These are phyloP conservation scores for Spilosoma lubricipeda DNA, from an alignment of 2,888 invertebrate species.

Conservation along the genomic window DNA sequence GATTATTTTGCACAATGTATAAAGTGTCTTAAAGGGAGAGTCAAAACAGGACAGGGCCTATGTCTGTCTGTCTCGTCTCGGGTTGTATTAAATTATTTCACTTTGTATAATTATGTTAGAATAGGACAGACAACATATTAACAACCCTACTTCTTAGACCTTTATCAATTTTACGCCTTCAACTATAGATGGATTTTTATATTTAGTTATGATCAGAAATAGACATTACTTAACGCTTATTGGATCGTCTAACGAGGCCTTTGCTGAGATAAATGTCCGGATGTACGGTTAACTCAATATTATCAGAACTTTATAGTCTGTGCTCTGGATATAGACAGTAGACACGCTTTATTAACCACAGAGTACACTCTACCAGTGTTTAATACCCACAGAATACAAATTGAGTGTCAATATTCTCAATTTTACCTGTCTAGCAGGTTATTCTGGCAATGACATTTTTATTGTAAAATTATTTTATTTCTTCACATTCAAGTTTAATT, in stretches of 20 bases:
- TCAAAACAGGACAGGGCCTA: neutral
- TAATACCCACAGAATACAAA: neutral
- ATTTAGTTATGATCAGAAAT: neutral
- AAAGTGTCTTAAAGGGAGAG: too few relatives aligned
- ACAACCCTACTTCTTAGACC: neutral
- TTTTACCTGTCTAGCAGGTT: neutral
- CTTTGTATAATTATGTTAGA: neutral
- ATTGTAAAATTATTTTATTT: neutral
- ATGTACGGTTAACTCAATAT: neutral
- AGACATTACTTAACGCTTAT: neutral
- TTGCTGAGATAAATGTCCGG: neutral
- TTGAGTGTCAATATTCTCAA: neutral
- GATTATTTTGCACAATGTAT: too few relatives aligned
- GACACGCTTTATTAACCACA: neutral
- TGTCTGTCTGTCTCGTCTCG: neutral
- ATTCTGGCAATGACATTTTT: neutral
- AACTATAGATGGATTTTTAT: neutral
- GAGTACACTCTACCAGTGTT: neutral
- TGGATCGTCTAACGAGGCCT: neutral
- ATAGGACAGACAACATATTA: neutral
- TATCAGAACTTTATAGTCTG: neutral
- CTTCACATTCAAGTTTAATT: constrained; percentile 1
- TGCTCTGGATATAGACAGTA: neutral
- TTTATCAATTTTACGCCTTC: neutral
- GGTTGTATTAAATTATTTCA: neutral